Conservation (phyloP, 2,113 vertebrate genomes). For the Hylia prasina region DNA sequence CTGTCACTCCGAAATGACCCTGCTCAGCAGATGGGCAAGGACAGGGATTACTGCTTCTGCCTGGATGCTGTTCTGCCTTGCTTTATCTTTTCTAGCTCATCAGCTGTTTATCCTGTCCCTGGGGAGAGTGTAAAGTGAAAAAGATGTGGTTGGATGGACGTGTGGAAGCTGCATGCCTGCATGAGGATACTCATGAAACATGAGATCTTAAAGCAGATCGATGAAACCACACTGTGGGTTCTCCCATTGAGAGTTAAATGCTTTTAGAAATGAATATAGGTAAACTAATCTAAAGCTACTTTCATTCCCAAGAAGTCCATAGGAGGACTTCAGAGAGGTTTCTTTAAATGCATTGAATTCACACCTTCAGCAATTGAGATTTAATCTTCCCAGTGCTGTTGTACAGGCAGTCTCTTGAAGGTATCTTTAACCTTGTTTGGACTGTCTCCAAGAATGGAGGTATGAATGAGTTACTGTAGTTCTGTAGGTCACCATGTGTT, state of each 20-base stretch:
- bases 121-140: background rate
- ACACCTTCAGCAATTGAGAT: background rate
- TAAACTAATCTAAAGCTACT: background rate
- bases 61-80: background rate
- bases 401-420: background rate
- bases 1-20: background rate
- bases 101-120: background rate
- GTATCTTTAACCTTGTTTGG: constrained; percentile 16
- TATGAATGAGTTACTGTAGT: background rate
- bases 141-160: background rate
- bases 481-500: background rate
- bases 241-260: background rate
- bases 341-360: background rate
- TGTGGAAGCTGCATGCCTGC: background rate
- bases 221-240: constrained; percentile 8
- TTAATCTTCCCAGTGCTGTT: background rate
- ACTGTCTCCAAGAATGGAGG: background rate
- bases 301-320: background rate
- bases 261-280: background rate
- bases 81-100: background rate
- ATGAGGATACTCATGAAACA: background rate
- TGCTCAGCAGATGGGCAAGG: background rate
- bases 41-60: background rate
- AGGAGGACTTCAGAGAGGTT: background rate
- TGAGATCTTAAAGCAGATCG: background rate